phyloP scores from a whole-genome alignment of 2,888 invertebrate genomes.

The Agrotis ipsilon region DNA sequence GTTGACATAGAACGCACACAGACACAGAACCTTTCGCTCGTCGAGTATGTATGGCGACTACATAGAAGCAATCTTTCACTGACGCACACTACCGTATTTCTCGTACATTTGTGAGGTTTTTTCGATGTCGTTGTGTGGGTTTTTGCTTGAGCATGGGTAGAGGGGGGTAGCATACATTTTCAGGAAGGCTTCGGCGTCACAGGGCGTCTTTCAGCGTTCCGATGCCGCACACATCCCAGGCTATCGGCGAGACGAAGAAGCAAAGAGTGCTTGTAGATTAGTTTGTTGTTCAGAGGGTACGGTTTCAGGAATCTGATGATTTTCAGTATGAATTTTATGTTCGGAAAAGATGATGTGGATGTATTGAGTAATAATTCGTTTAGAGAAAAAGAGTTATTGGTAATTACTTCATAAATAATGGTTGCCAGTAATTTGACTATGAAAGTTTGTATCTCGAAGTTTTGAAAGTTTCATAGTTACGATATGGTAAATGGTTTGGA shows the following conservation, averaged over 20 bases:
- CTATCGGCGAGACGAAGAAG: constrained; percentile 90
- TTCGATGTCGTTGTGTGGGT: constrained; percentile 77
- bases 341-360: neutral
- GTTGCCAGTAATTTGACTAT: no score
- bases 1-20: constrained; percentile 70
- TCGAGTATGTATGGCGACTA: constrained; percentile 83
- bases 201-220: constrained; percentile 90
- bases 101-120: constrained; percentile 80
- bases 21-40: constrained; percentile 74
- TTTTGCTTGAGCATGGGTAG: constrained; percentile 70
- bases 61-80: constrained; percentile 85
- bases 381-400: no score
- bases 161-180: constrained; percentile 85
- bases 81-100: constrained; percentile 77
- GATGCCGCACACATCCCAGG: constrained; percentile 89
- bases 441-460: neutral
- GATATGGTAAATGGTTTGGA: no score
- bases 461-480: neutral
- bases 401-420: no score
- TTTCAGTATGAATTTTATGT: neutral
- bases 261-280: constrained; percentile 84
- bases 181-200: constrained; percentile 89
- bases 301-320: neutral
- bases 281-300: constrained; percentile 29
- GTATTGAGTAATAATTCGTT: neutral